phyloP scores from a whole-genome alignment of 2,888 invertebrate species.

The Drosophila barbarae region DNA sequence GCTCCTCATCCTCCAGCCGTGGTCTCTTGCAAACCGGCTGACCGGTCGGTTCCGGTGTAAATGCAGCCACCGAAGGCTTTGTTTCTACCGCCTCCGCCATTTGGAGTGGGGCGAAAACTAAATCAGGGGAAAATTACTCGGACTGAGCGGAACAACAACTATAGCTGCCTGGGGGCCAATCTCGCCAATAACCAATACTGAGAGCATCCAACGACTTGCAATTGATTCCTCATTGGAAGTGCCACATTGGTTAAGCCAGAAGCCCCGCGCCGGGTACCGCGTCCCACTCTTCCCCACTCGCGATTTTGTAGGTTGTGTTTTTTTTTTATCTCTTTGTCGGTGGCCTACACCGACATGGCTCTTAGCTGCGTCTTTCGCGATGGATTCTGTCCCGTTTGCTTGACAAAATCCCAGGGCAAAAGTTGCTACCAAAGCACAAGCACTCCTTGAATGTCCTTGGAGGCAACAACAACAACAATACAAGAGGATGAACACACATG shows the following conservation, averaged over 20 bases:
- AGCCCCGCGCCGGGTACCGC: conserved; percentile 57
- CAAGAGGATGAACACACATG: conserved; percentile 14
- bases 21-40: conserved; percentile 43
- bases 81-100: conserved; percentile 8
- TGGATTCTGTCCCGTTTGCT: conserved; percentile 72
- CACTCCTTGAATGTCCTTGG: neutral
- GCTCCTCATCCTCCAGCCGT: conserved; percentile 55
- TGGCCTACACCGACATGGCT: conserved; percentile 2
- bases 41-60: neutral
- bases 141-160: conserved; percentile 36
- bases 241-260: conserved; percentile 80
- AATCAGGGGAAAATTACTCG: conserved; percentile 10
- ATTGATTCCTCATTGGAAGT: conserved; percentile 79
- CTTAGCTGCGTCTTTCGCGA: conserved; percentile 67
- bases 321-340: conserved; percentile 13
- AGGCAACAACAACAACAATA: conserved; percentile 1
- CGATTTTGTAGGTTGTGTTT: conserved; percentile 16
- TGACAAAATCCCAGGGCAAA: conserved; percentile 78
- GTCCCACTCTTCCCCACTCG: conserved; percentile 35
- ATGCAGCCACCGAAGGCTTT: neutral
- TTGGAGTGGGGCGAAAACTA: neutral
- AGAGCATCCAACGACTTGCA: conserved; percentile 79
- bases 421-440: conserved; percentile 49
- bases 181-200: conserved; percentile 80
- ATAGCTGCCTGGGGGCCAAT: conserved; percentile 68